Evolutionary conservation across 2,888 invertebrate genomes (phyloP).

Genomic region (Dynastes tityus): DNA sequence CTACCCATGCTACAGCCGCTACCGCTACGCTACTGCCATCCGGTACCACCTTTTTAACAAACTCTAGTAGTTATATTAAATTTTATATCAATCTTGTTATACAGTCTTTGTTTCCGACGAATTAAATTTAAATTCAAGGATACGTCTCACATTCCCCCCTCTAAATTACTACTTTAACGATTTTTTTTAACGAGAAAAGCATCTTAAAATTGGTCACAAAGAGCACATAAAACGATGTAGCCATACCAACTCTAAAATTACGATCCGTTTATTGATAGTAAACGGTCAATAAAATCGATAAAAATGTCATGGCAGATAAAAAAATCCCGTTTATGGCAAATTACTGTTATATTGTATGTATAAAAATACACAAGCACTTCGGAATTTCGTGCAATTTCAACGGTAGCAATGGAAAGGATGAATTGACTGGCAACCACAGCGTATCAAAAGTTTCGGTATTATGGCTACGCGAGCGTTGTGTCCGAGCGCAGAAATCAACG

Average conservation of each 20-base stretch:
- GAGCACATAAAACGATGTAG: neutral
- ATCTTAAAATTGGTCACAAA: neutral
- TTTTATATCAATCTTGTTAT: too few species aligned
- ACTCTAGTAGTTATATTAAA: too few species aligned
- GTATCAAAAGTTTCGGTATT: neutral
- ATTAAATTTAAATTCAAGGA: too few species aligned
- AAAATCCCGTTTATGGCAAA: neutral
- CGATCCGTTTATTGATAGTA: neutral
- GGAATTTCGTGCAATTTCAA: neutral
- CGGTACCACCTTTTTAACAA: too few species aligned
- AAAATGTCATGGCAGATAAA: constrained; percentile 1
- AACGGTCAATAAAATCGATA: constrained; percentile 1
- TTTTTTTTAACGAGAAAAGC: too few species aligned
- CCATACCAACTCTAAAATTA: neutral
- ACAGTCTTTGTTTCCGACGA: too few species aligned
- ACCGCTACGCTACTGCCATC: too few species aligned
- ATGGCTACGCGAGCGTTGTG: neutral
- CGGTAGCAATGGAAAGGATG: neutral
- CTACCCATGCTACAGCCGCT: too few species aligned
- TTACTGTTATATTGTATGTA: constrained; percentile 8
- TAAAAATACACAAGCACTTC: neutral
- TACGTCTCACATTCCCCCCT: too few species aligned
- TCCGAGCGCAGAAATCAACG: neutral
- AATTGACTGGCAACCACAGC: constrained; percentile 3
- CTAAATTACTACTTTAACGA: too few species aligned